These are phyloP conservation scores for Gymnothorax reevesii DNA, from an alignment of 2,797 vertebrate genomes.

Conservation along the genomic window DNA sequence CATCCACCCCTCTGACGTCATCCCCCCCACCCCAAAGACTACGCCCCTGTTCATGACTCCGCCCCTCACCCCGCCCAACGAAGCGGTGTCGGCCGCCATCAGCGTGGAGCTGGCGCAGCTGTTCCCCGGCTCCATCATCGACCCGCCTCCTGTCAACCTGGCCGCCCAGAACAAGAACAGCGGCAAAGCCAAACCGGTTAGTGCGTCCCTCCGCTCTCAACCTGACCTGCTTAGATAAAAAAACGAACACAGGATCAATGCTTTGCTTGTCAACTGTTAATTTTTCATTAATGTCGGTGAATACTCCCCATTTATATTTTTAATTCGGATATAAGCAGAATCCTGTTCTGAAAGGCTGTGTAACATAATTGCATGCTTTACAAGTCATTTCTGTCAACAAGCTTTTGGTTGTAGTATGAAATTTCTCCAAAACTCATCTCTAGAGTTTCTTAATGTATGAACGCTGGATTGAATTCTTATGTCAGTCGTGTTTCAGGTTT, in stretches of 20 bases:
- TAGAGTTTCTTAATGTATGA: not conserved
- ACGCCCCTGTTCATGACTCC: slow-evolving; percentile 99
- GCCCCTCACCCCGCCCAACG: slow-evolving; percentile 95
- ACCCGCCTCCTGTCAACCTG: slow-evolving; percentile 90
- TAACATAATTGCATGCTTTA: not conserved
- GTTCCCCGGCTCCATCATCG: slow-evolving; percentile 94
- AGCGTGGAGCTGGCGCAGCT: slow-evolving; percentile 96
- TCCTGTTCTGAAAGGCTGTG: not conserved
- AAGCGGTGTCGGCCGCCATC: slow-evolving; percentile 93
- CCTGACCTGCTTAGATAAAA: too few relatives aligned
- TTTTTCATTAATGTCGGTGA: too few relatives aligned
- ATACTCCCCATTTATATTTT: not conserved
- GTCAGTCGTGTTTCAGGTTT: not conserved
- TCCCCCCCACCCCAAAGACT: slow-evolving; percentile 97
- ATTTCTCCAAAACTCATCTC: not conserved
- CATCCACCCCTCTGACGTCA: slow-evolving; percentile 97
- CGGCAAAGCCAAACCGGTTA: slow-evolving; percentile 89
- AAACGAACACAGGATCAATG: too few relatives aligned
- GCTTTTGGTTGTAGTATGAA: not conserved
- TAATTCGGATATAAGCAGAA: not conserved
- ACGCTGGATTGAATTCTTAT: too few relatives aligned
- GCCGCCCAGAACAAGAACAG: slow-evolving; percentile 90
- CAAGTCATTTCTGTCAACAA: not conserved
- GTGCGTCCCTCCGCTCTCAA: slow-evolving; percentile 43
- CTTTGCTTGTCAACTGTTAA: too few relatives aligned